These are phyloP conservation scores for Lithosia quadra DNA, from an alignment of 2,888 invertebrate species.

Conservation along the genomic window DNA sequence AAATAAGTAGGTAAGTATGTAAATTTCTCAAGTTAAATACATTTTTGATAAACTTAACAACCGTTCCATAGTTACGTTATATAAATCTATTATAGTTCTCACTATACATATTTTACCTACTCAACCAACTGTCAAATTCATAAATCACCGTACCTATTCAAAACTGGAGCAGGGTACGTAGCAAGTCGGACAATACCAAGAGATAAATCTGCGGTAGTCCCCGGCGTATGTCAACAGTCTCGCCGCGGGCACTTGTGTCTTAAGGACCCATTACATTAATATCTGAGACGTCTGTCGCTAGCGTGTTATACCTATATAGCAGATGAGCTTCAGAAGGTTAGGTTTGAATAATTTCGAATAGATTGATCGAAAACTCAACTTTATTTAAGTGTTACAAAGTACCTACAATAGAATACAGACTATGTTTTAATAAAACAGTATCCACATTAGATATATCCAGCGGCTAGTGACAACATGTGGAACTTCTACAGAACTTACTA, in stretches of 20 bases:
- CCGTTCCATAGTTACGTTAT: background rate
- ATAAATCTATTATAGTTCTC: no score
- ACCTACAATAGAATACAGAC: no score
- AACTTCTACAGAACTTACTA: no score
- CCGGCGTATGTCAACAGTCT: slow-evolving; percentile 45
- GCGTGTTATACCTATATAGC: slow-evolving; percentile 49
- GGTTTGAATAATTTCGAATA: background rate
- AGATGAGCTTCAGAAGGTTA: slow-evolving; percentile 18
- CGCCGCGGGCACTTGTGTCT: slow-evolving; percentile 63
- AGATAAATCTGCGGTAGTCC: slow-evolving; percentile 63
- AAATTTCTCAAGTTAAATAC: background rate
- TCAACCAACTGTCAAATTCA: slow-evolving; percentile 29
- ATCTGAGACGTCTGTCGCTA: slow-evolving; percentile 70
- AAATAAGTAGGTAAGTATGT: no score
- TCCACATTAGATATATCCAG: no score
- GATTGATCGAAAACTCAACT: background rate
- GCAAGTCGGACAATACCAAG: slow-evolving; percentile 36
- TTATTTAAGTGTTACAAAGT: no score
- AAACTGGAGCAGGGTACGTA: slow-evolving; percentile 36
- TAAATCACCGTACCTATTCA: slow-evolving; percentile 38
- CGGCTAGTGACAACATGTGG: no score
- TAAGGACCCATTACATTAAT: slow-evolving; percentile 71
- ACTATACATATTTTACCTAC: background rate
- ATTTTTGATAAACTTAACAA: background rate
- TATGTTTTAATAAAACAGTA: no score